These are phyloP conservation scores for Calidris pygmaea DNA, from an alignment of 2,113 vertebrate species.

Conservation along the genomic window DNA sequence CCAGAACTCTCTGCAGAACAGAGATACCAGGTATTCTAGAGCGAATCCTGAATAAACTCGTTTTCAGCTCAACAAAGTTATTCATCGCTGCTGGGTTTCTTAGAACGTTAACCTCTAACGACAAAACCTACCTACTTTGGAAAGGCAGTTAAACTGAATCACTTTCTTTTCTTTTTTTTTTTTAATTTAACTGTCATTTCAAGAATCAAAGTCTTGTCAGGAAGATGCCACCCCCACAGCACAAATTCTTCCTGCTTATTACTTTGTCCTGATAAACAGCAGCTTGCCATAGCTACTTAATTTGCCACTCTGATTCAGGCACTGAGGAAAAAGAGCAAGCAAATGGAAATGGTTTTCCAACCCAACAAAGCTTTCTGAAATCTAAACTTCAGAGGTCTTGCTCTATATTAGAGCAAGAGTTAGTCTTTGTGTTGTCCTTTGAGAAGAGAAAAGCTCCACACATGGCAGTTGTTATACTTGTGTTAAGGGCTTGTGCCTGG, in stretches of 20 bases:
- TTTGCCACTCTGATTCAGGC: not conserved
- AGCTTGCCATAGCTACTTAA: not conserved
- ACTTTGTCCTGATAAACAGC: not conserved
- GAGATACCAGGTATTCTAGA: not conserved
- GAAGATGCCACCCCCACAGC: not conserved
- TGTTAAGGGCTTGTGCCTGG: not conserved
- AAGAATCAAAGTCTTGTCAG: constrained; percentile 4
- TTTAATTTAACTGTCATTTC: not conserved
- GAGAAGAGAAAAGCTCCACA: not conserved
- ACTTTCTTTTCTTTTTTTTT: not conserved
- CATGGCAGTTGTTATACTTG: not conserved
- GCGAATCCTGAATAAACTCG: not conserved
- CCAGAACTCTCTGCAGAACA: not conserved
- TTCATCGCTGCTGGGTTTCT: not conserved
- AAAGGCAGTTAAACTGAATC: not conserved
- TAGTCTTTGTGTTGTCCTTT: not conserved
- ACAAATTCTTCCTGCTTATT: not conserved
- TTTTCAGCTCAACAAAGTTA: not conserved
- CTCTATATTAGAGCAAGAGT: not conserved
- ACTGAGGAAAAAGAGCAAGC: not conserved
- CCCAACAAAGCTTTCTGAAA: not conserved
- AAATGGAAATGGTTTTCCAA: not conserved
- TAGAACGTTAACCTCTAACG: not conserved
- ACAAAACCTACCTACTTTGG: not conserved
- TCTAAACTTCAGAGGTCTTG: not conserved